Percentiles rank a stretch among this genome's conserved stretches.
phyloP scores from a whole-genome alignment of 1,140 invertebrate genomes.

The Saccostrea glomerata region DNA sequence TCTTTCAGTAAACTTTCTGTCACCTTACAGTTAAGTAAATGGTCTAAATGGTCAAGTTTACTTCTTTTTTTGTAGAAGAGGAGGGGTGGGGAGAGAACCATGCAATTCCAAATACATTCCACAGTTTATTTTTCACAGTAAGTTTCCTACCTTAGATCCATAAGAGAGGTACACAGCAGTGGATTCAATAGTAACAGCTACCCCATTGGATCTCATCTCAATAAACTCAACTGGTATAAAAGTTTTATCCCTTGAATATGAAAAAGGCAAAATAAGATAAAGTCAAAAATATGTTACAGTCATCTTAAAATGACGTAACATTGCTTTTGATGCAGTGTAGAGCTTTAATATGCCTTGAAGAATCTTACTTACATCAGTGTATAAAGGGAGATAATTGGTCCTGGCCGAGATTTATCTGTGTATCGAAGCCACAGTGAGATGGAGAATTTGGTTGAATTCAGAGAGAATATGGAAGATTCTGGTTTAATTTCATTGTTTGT shows the following conservation, averaged over 20 bases:
- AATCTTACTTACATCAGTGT: constrained; percentile 50
- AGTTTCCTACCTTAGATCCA: constrained; percentile 8
- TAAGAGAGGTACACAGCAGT: neutral
- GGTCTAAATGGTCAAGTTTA: no score
- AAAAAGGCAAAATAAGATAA: no score
- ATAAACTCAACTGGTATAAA: neutral
- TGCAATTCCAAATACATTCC: no score
- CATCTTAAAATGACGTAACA: no score
- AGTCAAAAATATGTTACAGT: no score
- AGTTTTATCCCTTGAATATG: neutral
- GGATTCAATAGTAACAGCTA: neutral
- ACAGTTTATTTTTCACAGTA: no score
- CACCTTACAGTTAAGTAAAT: no score
- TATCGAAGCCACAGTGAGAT: constrained; percentile 59
- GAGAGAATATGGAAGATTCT: constrained; percentile 35
- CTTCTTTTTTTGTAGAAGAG: no score
- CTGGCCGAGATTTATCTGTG: constrained; percentile 39
- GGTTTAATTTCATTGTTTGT: constrained; percentile 29
- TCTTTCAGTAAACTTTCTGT: no score
- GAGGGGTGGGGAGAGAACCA: no score
- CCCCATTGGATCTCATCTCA: constrained; percentile 3
- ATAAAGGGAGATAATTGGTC: constrained; percentile 55
- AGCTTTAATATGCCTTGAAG: no score
- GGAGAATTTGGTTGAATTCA: constrained; percentile 50
- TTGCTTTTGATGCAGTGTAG: no score